Conservation (phyloP, 2,888 invertebrate species). For the Dryococelus australis region DNA sequence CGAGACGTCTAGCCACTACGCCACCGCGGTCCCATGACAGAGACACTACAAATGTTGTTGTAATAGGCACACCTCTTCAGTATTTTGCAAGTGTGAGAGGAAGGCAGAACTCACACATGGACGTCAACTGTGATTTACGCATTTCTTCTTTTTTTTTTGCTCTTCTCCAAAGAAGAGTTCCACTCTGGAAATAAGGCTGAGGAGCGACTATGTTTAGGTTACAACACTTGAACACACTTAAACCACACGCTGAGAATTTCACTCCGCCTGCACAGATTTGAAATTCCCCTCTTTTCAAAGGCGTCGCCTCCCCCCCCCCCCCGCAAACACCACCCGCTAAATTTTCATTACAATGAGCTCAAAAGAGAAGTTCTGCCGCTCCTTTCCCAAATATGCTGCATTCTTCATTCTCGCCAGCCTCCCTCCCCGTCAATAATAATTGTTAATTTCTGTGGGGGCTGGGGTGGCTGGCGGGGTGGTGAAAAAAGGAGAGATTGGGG, state of each 20-base stretch:
- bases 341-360: slow-evolving; percentile 11
- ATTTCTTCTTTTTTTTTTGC: too few relatives aligned
- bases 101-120: too few relatives aligned
- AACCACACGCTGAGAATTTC: background rate
- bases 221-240: background rate
- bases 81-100: too few relatives aligned
- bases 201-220: too few relatives aligned
- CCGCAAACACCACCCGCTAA: background rate
- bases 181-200: too few relatives aligned
- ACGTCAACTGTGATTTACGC: too few relatives aligned
- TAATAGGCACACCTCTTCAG: too few relatives aligned
- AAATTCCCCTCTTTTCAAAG: background rate
- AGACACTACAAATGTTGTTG: too few relatives aligned
- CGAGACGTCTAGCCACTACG: too few relatives aligned
- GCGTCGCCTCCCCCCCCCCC: background rate
- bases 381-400: background rate
- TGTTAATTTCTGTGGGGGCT: background rate
- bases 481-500: background rate
- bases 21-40: too few relatives aligned
- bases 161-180: too few relatives aligned
- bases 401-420: background rate
- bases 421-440: slow-evolving; percentile 16
- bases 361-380: background rate
- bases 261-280: background rate
- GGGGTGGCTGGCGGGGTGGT: background rate